A percentile compares a stretch with the other conserved stretches of the same genome.
These are phyloP conservation scores for Eidolon helvum DNA, from an alignment of 2,113 vertebrate genomes.

Conservation along the genomic window DNA sequence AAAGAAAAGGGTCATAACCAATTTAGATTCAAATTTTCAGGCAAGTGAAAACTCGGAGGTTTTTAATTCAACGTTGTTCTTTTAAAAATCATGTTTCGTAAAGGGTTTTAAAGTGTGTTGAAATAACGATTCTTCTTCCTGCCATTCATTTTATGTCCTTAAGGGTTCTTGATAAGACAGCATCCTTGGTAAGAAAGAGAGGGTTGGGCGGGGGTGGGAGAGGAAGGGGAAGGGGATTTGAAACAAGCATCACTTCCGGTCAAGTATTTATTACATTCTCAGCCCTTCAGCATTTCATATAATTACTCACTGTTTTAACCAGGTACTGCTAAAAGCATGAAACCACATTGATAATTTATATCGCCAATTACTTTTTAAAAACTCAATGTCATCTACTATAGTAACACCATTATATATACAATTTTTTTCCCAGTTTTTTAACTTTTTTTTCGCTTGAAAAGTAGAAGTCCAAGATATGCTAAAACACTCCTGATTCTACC, in stretches of 20 bases:
- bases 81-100: background rate
- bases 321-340: background rate
- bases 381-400: background rate
- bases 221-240: background rate
- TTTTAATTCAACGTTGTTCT: background rate
- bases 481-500: background rate
- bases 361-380: background rate
- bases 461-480: background rate
- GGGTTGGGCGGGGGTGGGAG: no score
- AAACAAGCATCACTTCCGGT: background rate
- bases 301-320: background rate
- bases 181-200: slow-evolving; percentile 7
- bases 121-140: background rate
- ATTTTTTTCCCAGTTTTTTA: background rate
- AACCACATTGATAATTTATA: background rate
- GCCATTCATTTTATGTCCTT: background rate
- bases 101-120: background rate
- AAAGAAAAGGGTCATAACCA: background rate
- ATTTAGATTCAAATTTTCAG: background rate
- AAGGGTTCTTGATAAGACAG: slow-evolving; percentile 49
- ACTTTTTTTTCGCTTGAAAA: background rate
- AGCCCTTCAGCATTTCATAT: background rate
- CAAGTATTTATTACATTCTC: background rate
- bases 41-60: background rate
- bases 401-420: background rate